Evolutionary conservation across 2,113 vertebrate genomes (phyloP), one percentile per base, ranked within the genome.

Genomic region (Gambusia holbrooki): DNA sequence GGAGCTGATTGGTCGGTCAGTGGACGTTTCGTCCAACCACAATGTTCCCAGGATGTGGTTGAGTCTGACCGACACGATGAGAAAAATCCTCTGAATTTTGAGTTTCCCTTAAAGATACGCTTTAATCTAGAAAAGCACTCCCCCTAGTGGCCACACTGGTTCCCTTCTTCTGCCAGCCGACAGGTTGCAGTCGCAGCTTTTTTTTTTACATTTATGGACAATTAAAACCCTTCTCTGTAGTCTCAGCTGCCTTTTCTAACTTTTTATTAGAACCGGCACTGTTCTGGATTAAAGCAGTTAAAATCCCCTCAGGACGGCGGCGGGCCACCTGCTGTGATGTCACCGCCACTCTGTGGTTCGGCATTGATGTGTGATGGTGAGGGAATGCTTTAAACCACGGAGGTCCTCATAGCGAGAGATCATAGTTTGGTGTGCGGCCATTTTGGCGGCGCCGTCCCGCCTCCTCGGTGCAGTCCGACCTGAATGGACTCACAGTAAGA

Each of bases 321-420:
- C 35, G 45, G 17, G 17, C 15, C 45, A 48, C 17, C 45, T 48
- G 14, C 45, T 48, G 45, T 48, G 51, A 58, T n/a, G 51, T n/a
- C 51, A 58, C 51, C 54, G 14, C 40, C n/a, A 3, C 45, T 48
- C 45, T 19, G 45, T 48, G 45, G 45, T 48, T 48, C 19, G 45
- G 45, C 45, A 48, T 73, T 22, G 7, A 13, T 28, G 17, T 66
- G n/a, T 51, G 66, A 66, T 7, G 66, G 58, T 69, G 13, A 14
- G 14, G 42, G 45, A 71, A 73, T 72, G 64, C 75, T 64, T 28
- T 9, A 51, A 35, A 37, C 14, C 45, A 37, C 13, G 22, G 67
- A 27, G 71, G 69, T 88, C 86, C 81, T 87, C 86, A 87, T 82
- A 73, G 84, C 71, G 42, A 22, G 71, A 30, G 30, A 29, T 78